A percentile compares a stretch with the other conserved stretches of the same genome.
Evolutionary conservation across 2,888 invertebrate species (phyloP).

Genomic region (Cyrtodaria siliqua): DNA sequence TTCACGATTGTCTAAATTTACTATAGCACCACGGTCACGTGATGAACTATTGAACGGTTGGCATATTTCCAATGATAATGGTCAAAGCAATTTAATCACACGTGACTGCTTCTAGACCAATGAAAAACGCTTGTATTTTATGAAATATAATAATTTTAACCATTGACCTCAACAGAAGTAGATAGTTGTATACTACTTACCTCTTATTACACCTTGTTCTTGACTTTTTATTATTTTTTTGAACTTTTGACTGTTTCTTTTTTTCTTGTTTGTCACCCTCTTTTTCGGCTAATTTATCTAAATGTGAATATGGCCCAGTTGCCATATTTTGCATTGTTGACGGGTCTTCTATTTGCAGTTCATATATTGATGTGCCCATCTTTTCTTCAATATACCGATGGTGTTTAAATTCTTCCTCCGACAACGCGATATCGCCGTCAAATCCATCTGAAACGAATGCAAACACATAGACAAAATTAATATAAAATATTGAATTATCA

Average conservation of each 20-base stretch:
- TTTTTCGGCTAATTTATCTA: constrained; percentile 31
- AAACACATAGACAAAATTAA: too few relatives aligned
- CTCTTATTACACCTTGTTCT: constrained; percentile 62
- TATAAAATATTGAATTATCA: too few relatives aligned
- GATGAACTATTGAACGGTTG: too few relatives aligned
- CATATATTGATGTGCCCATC: constrained; percentile 62
- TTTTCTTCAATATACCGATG: constrained; percentile 53
- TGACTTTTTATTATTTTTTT: constrained; percentile 49
- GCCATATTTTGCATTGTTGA: constrained; percentile 46
- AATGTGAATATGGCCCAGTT: constrained; percentile 52
- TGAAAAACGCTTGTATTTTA: too few relatives aligned
- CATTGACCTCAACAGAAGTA: too few relatives aligned
- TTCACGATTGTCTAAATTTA: too few relatives aligned
- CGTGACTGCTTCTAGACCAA: too few relatives aligned
- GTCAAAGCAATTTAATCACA: too few relatives aligned
- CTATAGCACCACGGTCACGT: too few relatives aligned
- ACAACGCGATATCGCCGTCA: constrained; percentile 81
- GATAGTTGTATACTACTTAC: too few relatives aligned
- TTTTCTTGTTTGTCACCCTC: constrained; percentile 13
- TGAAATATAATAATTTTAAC: too few relatives aligned
- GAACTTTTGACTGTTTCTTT: constrained; percentile 33
- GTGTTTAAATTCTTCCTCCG: constrained; percentile 74
- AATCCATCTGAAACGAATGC: constrained; percentile 83
- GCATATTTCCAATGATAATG: too few relatives aligned
- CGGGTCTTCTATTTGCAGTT: constrained; percentile 76